These are phyloP conservation scores for Nebria brevicollis DNA, from an alignment of 2,888 invertebrate genomes.

Conservation along the genomic window DNA sequence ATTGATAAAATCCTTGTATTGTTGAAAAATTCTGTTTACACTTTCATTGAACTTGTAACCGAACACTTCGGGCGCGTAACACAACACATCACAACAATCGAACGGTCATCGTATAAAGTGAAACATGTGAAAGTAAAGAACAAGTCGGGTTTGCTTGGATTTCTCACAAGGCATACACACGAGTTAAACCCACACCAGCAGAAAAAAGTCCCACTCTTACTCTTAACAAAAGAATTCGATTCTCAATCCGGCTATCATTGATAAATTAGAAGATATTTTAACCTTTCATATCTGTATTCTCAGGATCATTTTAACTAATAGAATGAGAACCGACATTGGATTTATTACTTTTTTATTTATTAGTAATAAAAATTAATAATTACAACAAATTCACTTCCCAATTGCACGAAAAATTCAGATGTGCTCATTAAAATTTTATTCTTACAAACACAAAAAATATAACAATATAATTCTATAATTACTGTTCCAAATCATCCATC, in stretches of 20 bases:
- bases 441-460: too few relatives aligned
- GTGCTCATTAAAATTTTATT: too few relatives aligned
- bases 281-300: neutral
- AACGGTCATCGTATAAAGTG: slow-evolving; percentile 21
- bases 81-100: slow-evolving; percentile 19
- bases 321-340: neutral
- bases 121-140: slow-evolving; percentile 33
- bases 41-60: slow-evolving; percentile 25
- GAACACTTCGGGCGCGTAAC: neutral
- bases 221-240: slow-evolving; percentile 21
- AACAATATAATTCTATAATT: too few relatives aligned
- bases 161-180: slow-evolving; percentile 17
- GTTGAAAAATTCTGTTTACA: slow-evolving; percentile 14
- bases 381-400: neutral
- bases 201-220: slow-evolving; percentile 34
- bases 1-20: neutral
- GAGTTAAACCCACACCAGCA: slow-evolving; percentile 15
- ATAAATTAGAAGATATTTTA: slow-evolving; percentile 17
- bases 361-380: neutral
- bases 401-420: neutral
- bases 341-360: neutral
- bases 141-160: slow-evolving; percentile 13
- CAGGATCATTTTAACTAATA: neutral
- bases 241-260: slow-evolving; percentile 7
- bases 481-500: too few relatives aligned